phyloP scores from a whole-genome alignment of 2,113 vertebrate genomes.

The Sminthopsis crassicaudata region DNA sequence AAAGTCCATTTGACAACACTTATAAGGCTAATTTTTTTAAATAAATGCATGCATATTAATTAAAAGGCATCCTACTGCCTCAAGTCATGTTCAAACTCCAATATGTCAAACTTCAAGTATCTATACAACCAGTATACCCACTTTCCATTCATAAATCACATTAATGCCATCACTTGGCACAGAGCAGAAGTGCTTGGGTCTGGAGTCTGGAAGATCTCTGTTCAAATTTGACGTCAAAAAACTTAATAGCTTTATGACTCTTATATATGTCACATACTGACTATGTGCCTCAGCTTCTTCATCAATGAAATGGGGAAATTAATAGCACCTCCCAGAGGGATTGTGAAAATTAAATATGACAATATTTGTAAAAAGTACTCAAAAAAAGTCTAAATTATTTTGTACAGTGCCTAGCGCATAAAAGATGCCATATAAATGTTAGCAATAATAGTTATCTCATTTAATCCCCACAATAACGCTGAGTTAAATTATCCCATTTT shows the following conservation, averaged over 20 bases:
- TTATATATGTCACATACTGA: background rate
- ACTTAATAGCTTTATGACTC: background rate
- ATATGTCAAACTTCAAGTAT: background rate
- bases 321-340: background rate
- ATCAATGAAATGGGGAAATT: background rate
- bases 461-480: background rate
- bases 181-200: background rate
- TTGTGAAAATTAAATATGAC: background rate
- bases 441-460: background rate
- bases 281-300: background rate
- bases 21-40: slow-evolving; percentile 1
- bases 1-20: slow-evolving; percentile 49
- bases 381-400: background rate
- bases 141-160: background rate
- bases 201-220: background rate
- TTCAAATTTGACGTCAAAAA: background rate
- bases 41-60: background rate
- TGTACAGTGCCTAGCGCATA: background rate
- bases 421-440: background rate
- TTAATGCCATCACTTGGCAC: background rate
- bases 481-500: background rate
- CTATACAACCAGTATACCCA: background rate
- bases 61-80: background rate
- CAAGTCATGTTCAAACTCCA: background rate
- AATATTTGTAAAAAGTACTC: background rate